Percentiles rank a stretch among this genome's conserved stretches.
These are phyloP conservation scores for Chaetops frenatus DNA, from an alignment of 2,113 vertebrate genomes.

Conservation along the genomic window DNA sequence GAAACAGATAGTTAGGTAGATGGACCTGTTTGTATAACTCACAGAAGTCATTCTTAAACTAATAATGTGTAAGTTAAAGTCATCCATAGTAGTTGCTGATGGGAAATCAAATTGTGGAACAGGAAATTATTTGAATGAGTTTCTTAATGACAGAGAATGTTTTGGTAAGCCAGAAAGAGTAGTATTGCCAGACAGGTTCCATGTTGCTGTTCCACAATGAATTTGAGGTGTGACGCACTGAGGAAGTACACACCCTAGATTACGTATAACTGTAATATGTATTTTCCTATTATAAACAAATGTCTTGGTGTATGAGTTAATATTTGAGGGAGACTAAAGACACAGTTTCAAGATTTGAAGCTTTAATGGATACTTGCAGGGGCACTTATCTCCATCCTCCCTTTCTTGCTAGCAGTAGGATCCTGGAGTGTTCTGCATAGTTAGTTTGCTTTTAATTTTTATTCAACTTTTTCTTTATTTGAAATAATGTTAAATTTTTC, in stretches of 20 bases:
- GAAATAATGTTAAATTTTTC: neutral
- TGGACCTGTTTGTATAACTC: neutral
- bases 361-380: neutral
- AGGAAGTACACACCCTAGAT: accelerated
- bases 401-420: neutral
- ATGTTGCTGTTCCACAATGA: neutral
- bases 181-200: neutral
- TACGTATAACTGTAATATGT: neutral
- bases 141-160: neutral
- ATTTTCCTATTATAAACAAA: neutral
- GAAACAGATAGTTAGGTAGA: neutral
- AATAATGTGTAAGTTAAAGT: neutral
- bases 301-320: neutral
- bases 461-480: neutral
- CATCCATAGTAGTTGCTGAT: neutral
- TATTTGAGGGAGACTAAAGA: neutral
- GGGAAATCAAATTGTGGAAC: neutral
- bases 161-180: neutral
- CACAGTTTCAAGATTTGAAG: neutral
- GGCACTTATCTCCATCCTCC: neutral
- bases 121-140: neutral
- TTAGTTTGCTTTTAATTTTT: neutral
- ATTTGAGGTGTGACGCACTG: neutral
- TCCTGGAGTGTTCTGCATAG: neutral
- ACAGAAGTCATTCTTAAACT: neutral